These are phyloP conservation scores for Ceriagrion tenellum DNA, from an alignment of 2,888 invertebrate genomes.

Conservation along the genomic window DNA sequence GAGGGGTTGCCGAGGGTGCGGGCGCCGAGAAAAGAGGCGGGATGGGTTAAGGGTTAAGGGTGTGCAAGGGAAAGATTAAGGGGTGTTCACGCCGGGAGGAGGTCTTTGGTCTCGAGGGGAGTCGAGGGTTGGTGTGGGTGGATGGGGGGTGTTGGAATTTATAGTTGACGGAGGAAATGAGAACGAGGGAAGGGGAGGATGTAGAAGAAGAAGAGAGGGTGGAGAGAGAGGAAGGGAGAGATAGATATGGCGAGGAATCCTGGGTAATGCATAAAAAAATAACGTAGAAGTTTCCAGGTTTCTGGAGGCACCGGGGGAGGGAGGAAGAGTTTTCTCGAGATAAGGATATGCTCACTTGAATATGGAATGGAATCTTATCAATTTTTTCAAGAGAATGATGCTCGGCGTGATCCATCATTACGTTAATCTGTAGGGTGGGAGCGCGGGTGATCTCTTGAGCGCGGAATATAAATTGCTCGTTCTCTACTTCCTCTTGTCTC, in stretches of 20 bases:
- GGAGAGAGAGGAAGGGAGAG: background rate
- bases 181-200: background rate
- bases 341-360: slow-evolving; percentile 39
- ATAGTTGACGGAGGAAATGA: background rate
- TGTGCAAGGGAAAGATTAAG: background rate
- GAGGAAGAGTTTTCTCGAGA: background rate
- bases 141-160: background rate
- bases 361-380: slow-evolving; percentile 35
- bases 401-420: slow-evolving; percentile 17
- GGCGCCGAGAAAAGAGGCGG: background rate
- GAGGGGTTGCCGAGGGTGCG: background rate
- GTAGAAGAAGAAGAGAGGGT: background rate
- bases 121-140: background rate
- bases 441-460: slow-evolving; percentile 18
- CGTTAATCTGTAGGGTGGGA: background rate
- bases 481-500: background rate
- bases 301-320: background rate
- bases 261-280: slow-evolving; percentile 14
- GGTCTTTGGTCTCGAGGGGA: background rate
- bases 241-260: slow-evolving; percentile 10
- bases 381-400: slow-evolving; percentile 32
- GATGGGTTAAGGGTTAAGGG: background rate
- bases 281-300: slow-evolving; percentile 12
- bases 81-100: background rate
- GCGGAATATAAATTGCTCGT: background rate